These are phyloP conservation scores for Eupithecia dodoneata DNA, from an alignment of 2,888 invertebrate genomes.

Conservation along the genomic window DNA sequence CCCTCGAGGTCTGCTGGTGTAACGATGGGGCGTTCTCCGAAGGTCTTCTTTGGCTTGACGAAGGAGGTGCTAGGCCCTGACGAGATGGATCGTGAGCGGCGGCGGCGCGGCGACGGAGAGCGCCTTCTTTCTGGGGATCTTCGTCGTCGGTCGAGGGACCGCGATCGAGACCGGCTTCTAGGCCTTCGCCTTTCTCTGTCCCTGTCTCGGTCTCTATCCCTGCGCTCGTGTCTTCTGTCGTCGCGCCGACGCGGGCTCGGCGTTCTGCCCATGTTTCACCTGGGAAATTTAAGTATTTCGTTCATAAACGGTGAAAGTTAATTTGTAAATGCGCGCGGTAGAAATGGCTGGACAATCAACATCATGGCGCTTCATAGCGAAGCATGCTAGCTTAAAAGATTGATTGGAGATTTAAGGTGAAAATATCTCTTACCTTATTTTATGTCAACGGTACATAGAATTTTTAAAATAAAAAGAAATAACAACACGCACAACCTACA, in stretches of 20 bases:
- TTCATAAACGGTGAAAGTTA: background rate
- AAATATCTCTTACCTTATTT: constrained; percentile 64
- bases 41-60: constrained; percentile 70
- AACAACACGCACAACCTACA: constrained; percentile 71
- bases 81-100: constrained; percentile 70
- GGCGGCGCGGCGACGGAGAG: constrained; percentile 60
- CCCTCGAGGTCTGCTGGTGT: constrained; percentile 95
- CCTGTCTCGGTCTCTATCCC: constrained; percentile 71
- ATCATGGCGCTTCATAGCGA: background rate
- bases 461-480: constrained; percentile 70
- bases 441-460: constrained; percentile 69
- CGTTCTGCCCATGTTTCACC: constrained; percentile 76
- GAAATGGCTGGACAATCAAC: background rate
- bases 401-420: background rate
- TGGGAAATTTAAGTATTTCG: constrained; percentile 1
- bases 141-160: constrained; percentile 73
- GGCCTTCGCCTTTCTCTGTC: constrained; percentile 74
- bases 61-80: constrained; percentile 72
- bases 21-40: constrained; percentile 86
- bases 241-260: constrained; percentile 80
- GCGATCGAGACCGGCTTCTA: constrained; percentile 73
- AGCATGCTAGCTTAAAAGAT: background rate
- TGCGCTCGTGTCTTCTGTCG: constrained; percentile 63
- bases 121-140: constrained; percentile 74
- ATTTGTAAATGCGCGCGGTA: background rate